These are phyloP conservation scores for Anolis carolinensis DNA, from an alignment of 2,113 vertebrate genomes.

Conservation along the genomic window DNA sequence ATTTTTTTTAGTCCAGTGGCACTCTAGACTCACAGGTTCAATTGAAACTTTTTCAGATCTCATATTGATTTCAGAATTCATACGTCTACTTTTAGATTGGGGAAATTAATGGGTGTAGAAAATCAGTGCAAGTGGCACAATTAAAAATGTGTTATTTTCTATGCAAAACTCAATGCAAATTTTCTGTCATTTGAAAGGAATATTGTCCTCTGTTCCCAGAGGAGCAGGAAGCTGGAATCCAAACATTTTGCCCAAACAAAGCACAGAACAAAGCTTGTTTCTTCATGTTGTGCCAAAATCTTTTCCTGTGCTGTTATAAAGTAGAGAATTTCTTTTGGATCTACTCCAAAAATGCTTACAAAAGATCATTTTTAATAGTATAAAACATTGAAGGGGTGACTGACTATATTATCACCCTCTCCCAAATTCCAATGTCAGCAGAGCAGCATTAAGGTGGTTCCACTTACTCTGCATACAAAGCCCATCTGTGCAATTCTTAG, in stretches of 20 bases:
- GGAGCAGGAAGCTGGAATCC: background rate
- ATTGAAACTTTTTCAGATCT: background rate
- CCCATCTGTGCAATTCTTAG: conserved; percentile 94
- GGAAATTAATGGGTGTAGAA: background rate
- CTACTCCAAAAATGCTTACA: background rate
- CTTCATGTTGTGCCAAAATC: background rate
- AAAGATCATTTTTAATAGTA: background rate
- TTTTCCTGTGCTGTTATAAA: background rate
- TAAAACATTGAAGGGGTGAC: background rate
- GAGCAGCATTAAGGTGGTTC: background rate
- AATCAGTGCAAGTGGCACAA: background rate
- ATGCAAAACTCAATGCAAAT: background rate
- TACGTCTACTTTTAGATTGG: background rate
- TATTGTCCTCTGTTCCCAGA: background rate
- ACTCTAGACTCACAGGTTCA: background rate
- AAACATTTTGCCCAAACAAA: background rate
- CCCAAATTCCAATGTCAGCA: accelerated
- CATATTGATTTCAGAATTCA: background rate
- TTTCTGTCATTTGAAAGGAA: background rate
- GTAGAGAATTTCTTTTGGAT: background rate
- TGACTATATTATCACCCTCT: accelerated
- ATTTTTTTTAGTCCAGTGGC: background rate
- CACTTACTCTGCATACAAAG: conserved; percentile 97
- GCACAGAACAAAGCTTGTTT: background rate
- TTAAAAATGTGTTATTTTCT: background rate